Evolutionary conservation across 2,888 invertebrate species (phyloP).

Genomic region (Linnaemya vulpina): DNA sequence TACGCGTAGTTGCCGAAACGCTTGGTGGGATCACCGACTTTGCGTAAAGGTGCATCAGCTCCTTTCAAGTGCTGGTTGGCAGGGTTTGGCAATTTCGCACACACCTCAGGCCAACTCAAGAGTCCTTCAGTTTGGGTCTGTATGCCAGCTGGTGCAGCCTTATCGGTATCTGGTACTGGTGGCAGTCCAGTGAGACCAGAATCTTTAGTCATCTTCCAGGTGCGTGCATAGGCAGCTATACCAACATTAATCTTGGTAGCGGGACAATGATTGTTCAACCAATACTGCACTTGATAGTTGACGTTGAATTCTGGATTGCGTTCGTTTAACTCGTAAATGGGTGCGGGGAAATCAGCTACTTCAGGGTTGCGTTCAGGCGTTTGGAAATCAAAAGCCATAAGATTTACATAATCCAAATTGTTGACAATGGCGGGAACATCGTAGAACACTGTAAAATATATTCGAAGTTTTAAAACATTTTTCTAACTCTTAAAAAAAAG

Average conservation of each 20-base stretch:
- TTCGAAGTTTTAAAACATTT: neutral
- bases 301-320: slow-evolving; percentile 88
- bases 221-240: slow-evolving; percentile 88
- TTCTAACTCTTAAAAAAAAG: too few relatives aligned
- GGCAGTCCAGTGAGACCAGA: slow-evolving; percentile 91
- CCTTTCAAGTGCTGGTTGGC: slow-evolving; percentile 86
- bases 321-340: slow-evolving; percentile 89
- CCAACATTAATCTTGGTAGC: slow-evolving; percentile 87
- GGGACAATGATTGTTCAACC: slow-evolving; percentile 85
- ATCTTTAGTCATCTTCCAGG: slow-evolving; percentile 90
- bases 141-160: slow-evolving; percentile 88
- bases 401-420: slow-evolving; percentile 90
- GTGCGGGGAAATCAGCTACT: slow-evolving; percentile 90
- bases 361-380: slow-evolving; percentile 90
- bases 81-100: slow-evolving; percentile 88
- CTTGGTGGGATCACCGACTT: slow-evolving; percentile 91
- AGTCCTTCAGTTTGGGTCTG: slow-evolving; percentile 89
- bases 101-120: slow-evolving; percentile 91
- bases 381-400: slow-evolving; percentile 91
- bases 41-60: slow-evolving; percentile 87
- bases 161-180: slow-evolving; percentile 87
- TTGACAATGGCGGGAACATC: slow-evolving; percentile 90
- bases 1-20: slow-evolving; percentile 91
- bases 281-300: slow-evolving; percentile 87
- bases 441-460: slow-evolving; percentile 86